These are phyloP conservation scores for Xyliphius kryptos DNA, from an alignment of 2,113 vertebrate species.

Conservation along the genomic window DNA sequence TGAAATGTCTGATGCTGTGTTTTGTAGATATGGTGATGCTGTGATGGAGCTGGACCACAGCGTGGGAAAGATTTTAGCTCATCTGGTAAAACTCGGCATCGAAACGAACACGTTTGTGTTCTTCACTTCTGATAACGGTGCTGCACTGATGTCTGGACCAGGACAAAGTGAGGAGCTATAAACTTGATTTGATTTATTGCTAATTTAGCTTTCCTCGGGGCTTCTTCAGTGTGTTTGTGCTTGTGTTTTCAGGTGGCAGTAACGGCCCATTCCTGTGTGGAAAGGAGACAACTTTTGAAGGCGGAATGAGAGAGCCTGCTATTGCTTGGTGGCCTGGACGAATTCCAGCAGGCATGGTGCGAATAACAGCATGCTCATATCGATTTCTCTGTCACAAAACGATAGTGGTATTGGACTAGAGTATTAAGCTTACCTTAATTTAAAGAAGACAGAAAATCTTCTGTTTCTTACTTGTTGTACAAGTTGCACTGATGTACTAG, in stretches of 20 bases:
- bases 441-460: too few species aligned
- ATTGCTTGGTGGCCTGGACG: conserved; percentile 93
- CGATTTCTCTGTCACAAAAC: too few species aligned
- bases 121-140: conserved; percentile 94
- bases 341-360: conserved; percentile 77
- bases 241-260: conserved; percentile 92
- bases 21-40: conserved; percentile 91
- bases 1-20: too few species aligned
- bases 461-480: too few species aligned
- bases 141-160: conserved; percentile 81
- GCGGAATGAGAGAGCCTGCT: conserved; percentile 89
- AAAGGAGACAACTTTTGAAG: conserved; percentile 96
- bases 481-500: too few species aligned
- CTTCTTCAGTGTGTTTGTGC: too few species aligned
- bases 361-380: too few species aligned
- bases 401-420: too few species aligned
- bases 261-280: conserved; percentile 92
- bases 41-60: conserved; percentile 85
- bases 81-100: conserved; percentile 64
- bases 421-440: too few species aligned
- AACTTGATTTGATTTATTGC: not conserved
- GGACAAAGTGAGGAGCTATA: conserved; percentile 59
- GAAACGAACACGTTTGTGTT: conserved; percentile 82
- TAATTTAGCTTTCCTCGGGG: conserved; percentile 43
- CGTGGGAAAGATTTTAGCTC: conserved; percentile 71